These are phyloP conservation scores for Cryptosula pallasiana DNA, from an alignment of 2,888 invertebrate species.

Conservation along the genomic window DNA sequence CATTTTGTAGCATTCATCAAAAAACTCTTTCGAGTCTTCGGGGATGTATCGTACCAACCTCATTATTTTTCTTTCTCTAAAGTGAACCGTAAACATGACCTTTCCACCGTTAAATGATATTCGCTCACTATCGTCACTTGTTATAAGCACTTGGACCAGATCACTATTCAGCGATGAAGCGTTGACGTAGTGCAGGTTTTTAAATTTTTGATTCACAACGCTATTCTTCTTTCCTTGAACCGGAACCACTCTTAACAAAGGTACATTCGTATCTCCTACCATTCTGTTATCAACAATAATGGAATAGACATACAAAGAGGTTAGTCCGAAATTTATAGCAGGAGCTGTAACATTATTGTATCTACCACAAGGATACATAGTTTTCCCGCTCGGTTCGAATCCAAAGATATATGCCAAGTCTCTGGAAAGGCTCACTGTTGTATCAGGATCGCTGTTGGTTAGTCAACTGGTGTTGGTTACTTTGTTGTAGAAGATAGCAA, in stretches of 20 bases:
- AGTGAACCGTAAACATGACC: neutral
- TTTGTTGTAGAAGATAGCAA: neutral
- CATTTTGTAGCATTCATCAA: neutral
- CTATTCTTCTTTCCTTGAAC: neutral
- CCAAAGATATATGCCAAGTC: neutral
- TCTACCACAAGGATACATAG: neutral
- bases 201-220: neutral
- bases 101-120: neutral
- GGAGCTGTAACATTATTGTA: neutral
- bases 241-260: neutral
- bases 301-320: neutral
- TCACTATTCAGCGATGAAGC: neutral
- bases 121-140: neutral
- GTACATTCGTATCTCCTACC: neutral
- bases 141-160: neutral
- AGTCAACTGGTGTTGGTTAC: neutral
- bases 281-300: neutral
- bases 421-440: neutral
- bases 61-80: neutral
- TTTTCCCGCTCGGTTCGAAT: neutral
- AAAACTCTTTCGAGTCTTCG: neutral
- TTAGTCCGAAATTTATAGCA: neutral
- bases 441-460: neutral
- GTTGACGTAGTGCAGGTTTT: neutral
- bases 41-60: neutral